Evolutionary conservation across 1,140 invertebrate genomes (phyloP), one percentile per base, ranked within the genome.

Genomic region (Heterodera carotae): DNA sequence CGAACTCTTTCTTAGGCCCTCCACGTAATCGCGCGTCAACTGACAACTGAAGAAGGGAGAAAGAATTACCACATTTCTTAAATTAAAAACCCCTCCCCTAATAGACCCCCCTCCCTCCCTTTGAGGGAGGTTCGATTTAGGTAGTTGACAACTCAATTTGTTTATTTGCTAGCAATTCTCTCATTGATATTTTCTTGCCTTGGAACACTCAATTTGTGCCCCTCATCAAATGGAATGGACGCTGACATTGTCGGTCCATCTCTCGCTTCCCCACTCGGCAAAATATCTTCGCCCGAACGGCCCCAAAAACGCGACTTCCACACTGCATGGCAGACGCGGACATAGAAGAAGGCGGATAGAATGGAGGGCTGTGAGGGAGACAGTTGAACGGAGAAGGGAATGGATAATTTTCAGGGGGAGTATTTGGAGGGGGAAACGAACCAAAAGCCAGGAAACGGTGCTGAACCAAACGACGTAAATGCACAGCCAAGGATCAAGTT

Each of bases 391-490:
- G 56, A 53, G 36, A 4, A 31, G 31, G 48, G 31, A 56, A 22
- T 64, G 25, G 39, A 64, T 43, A 43, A 22, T n/a, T n/a, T n/a
- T n/a, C n/a, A n/a, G n/a, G n/a, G n/a, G n/a, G n/a, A n/a, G n/a
- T n/a, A n/a, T n/a, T n/a, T n/a, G n/a, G n/a, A n/a, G n/a, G n/a
- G n/a, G n/a, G n/a, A 25, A 59, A 25, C 25, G 31, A 31, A 62
- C 62, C 75, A 85, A 60, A 34, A 86, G 75, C 83, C 85, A 85
- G 7, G 85, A 81, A 15, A 85, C n/a, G 8, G 76, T 78, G 66
- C 76, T 82, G 72, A 85, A 85, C 68, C 77, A 78, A 66, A 86
- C 68, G 6, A 85, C 79, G 74, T 85, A 85, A n/a, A 74, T 76
- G 15, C 27, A 60, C 59, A 60, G 69, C 69, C 73, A 81, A 1